Conservation (phyloP, 2,888 invertebrate species). For the Syrphus vitripennis region DNA sequence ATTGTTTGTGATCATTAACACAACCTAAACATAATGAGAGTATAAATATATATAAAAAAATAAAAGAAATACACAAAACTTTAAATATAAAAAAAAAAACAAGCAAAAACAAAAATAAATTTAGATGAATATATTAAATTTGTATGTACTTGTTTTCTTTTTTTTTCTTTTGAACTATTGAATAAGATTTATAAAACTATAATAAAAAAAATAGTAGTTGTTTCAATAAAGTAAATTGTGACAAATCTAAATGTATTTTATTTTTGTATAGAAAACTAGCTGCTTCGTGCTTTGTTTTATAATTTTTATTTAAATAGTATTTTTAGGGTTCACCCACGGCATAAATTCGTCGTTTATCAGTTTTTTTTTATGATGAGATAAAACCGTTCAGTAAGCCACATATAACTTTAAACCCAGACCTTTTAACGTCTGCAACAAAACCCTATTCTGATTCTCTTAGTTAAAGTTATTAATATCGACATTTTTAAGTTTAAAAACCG, state of each 20-base stretch:
- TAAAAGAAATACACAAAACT: not conserved
- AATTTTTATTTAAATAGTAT: too few relatives aligned
- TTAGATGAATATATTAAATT: conserved; percentile 60
- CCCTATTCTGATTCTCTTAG: too few relatives aligned
- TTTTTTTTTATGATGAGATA: too few relatives aligned
- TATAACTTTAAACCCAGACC: too few relatives aligned
- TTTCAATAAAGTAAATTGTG: conserved; percentile 55
- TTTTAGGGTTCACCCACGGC: too few relatives aligned
- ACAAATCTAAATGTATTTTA: not conserved
- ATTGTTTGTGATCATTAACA: conserved; percentile 17
- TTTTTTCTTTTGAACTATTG: conserved; percentile 36
- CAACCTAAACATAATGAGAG: conserved; percentile 23
- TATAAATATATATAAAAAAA: conserved; percentile 39
- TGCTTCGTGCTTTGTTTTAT: too few relatives aligned
- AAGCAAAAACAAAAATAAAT: conserved; percentile 7
- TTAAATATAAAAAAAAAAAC: conserved; percentile 16
- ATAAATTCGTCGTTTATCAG: too few relatives aligned
- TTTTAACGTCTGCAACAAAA: too few relatives aligned
- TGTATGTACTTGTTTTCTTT: conserved; percentile 47
- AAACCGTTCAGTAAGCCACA: too few relatives aligned
- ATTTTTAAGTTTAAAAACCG: too few relatives aligned
- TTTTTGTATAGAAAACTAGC: not conserved
- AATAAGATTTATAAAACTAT: conserved; percentile 45
- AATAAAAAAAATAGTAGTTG: conserved; percentile 33
- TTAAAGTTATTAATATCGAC: too few relatives aligned